A percentile compares a stretch with the other conserved stretches of the same genome.
Conservation (phyloP, 2,113 vertebrate genomes). For the Pseudopipra pipra region DNA sequence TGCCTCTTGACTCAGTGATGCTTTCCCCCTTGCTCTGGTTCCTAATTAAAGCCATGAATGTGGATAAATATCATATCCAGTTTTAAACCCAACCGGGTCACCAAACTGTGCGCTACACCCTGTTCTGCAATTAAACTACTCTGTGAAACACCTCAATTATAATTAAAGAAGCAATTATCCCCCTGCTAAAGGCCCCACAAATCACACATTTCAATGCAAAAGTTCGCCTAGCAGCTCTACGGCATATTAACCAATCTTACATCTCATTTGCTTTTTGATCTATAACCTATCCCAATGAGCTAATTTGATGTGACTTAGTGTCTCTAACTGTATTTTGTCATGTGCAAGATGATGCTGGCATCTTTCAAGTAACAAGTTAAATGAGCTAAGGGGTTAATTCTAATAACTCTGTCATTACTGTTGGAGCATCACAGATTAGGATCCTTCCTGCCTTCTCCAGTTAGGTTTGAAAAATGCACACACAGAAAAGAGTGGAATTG, state of each 20-base stretch:
- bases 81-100: conserved; percentile 63
- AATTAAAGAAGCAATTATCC: conserved; percentile 71
- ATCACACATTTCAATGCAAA: conserved; percentile 65
- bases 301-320: conserved; percentile 32
- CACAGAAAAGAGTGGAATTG: not conserved
- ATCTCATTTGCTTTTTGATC: conserved; percentile 58
- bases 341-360: not conserved
- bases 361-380: conserved; percentile 56
- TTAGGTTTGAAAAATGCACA: not conserved
- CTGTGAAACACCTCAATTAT: conserved; percentile 62
- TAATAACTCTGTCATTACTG: not conserved
- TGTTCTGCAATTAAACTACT: conserved; percentile 67
- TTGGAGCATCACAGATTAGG: not conserved
- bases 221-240: conserved; percentile 52
- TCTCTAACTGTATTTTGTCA: conserved; percentile 28
- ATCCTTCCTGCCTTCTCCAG: not conserved
- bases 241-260: conserved; percentile 55
- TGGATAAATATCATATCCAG: conserved; percentile 56
- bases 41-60: conserved; percentile 55
- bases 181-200: conserved; percentile 60
- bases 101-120: conserved; percentile 30
- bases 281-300: conserved; percentile 37
- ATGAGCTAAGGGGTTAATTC: conserved; percentile 63
- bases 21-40: not conserved
- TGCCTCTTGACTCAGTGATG: not conserved